Percentiles rank a stretch among this genome's conserved stretches.
phyloP scores from a whole-genome alignment of 2,797 vertebrate species.

The Meda fulgida region DNA sequence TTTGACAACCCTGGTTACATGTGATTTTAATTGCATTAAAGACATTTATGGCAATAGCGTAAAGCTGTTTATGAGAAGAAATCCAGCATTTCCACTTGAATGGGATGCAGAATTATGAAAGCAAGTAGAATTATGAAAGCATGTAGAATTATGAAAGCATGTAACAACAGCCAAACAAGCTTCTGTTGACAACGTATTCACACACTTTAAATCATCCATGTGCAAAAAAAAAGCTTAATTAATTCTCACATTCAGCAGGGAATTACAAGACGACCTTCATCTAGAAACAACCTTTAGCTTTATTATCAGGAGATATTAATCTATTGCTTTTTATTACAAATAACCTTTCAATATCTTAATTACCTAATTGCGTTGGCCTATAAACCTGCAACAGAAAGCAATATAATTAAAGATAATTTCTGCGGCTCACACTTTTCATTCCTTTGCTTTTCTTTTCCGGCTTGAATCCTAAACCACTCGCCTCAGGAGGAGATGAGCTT shows the following conservation, averaged over 20 bases:
- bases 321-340: conserved; percentile 6
- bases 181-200: not conserved
- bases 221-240: not conserved
- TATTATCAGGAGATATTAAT: conserved; percentile 46
- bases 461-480: conserved; percentile 5
- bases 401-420: conserved; percentile 45
- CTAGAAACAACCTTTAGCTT: conserved; percentile 48
- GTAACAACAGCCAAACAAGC: not conserved
- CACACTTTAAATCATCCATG: not conserved
- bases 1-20: not conserved
- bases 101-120: not conserved
- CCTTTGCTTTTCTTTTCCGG: not conserved
- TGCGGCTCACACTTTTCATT: not conserved
- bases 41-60: not conserved
- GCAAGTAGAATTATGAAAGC: too few relatives aligned
- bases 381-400: conserved; percentile 54
- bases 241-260: conserved; percentile 2
- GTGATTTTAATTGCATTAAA: not conserved
- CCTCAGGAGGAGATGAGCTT: conserved; percentile 1
- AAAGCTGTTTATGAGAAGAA: not conserved
- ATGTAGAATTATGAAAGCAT: not conserved
- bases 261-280: conserved; percentile 15
- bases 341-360: conserved; percentile 54
- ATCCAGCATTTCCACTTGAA: not conserved
- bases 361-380: conserved; percentile 67